A percentile compares a stretch with the other conserved stretches of the same genome.
Conservation (phyloP, 1,140 invertebrate genomes). For the Macrosteles quadrilineatus region DNA sequence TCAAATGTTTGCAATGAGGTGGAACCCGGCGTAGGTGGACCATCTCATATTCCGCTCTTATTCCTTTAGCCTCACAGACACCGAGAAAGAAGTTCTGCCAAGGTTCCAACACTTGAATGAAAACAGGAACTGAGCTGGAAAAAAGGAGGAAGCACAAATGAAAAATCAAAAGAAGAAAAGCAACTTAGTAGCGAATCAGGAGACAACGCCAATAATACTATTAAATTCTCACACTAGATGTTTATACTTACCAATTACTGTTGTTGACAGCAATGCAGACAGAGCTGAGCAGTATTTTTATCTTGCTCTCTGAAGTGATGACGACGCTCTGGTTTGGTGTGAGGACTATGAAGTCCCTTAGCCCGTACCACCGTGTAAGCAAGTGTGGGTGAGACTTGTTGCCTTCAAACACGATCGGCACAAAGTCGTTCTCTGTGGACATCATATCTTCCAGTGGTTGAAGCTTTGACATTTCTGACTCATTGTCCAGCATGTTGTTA, state of each 20-base stretch:
- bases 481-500: slow-evolving; percentile 40
- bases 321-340: slow-evolving; percentile 59
- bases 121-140: slow-evolving; percentile 76
- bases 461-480: slow-evolving; percentile 45
- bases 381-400: slow-evolving; percentile 56
- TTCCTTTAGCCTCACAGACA: slow-evolving; percentile 69
- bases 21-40: slow-evolving; percentile 82
- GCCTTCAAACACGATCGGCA: slow-evolving; percentile 53
- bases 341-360: slow-evolving; percentile 82
- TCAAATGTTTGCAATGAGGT: slow-evolving; percentile 78
- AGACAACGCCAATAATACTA: no score
- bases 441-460: slow-evolving; percentile 62
- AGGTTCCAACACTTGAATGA: slow-evolving; percentile 80
- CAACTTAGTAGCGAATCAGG: no score
- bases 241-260: slow-evolving; percentile 64
- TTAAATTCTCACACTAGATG: not conserved
- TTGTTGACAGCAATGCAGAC: slow-evolving; percentile 81
- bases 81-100: slow-evolving; percentile 83
- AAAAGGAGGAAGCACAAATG: not conserved
- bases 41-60: slow-evolving; percentile 82
- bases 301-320: slow-evolving; percentile 74
- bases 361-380: slow-evolving; percentile 73
- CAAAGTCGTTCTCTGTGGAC: slow-evolving; percentile 68
- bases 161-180: slow-evolving; percentile 18
- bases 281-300: slow-evolving; percentile 85